A percentile compares a stretch with the other conserved stretches of the same genome.
Evolutionary conservation across 1,140 invertebrate genomes (phyloP).

Genomic region (Cydia strobilella): DNA sequence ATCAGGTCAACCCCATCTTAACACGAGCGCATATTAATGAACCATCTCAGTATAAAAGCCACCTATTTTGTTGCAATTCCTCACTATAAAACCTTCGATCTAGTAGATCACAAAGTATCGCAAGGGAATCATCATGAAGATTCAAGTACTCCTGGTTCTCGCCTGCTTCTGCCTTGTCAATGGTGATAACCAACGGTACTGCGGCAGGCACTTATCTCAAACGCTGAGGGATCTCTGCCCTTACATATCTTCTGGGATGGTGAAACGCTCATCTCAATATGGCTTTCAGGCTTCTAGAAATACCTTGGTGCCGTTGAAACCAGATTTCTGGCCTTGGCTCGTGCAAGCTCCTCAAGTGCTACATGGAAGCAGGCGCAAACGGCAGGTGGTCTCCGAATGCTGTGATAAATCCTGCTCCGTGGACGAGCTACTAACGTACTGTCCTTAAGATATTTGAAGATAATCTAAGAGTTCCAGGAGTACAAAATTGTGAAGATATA

Average conservation of each 20-base stretch:
- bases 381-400: conserved; percentile 32
- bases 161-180: neutral
- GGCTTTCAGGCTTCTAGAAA: neutral
- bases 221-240: neutral
- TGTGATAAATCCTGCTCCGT: conserved; percentile 35
- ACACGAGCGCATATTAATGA: neutral
- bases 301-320: conserved; percentile 4
- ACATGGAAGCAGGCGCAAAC: conserved; percentile 23
- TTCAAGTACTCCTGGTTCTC: conserved; percentile 23
- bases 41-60: conserved; percentile 10
- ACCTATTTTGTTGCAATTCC: neutral
- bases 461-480: neutral
- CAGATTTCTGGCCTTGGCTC: conserved; percentile 24
- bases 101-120: neutral
- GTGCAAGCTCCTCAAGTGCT: neutral
- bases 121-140: conserved; percentile 31
- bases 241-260: neutral
- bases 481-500: neutral
- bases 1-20: neutral
- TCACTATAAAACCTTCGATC: neutral
- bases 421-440: conserved; percentile 30
- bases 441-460: neutral
- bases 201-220: conserved; percentile 30
- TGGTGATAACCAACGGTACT: conserved; percentile 19
- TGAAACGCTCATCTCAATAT: neutral